Evolutionary conservation across 2,113 vertebrate genomes (phyloP), one percentile per base, ranked within the genome.

Genomic region (Myotis lucifugus): DNA sequence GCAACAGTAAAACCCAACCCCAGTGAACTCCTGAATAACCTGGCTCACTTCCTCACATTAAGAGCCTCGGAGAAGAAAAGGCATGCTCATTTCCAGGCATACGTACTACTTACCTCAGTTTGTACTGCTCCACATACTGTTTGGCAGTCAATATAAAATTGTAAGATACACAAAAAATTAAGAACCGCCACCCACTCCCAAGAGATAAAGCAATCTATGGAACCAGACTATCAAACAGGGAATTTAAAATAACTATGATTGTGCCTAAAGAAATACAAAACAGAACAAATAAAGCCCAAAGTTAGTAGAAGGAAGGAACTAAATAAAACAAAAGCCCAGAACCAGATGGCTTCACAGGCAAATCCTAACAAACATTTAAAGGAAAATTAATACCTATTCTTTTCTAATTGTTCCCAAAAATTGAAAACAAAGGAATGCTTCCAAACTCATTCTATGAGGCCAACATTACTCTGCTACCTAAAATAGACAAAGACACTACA

Each of bases 1-100:
- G 81, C 66, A 92, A 88, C n/a, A 42, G 25, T 37, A 94, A 92
- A 85, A 37, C 27, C 78, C 64, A 73, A 74, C 82, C 40, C 34
- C 79, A 81, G 4, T 34, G 27, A 89, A 52, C 32, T 34, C 73
- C 18, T 19, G 17, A 85, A 74, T 25, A 56, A 29, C 48, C 4
- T 17, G 29, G 91, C 17, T 88, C 64, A 56, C 29, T 27, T 50
- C 13, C 73, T 81, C 14, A 32, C 17, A 67, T 18, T 42, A 52
- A 74, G 27, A 74, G 48, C 18, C 82, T 17, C 59, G 61, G 69
- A 84, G 87, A 87, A 83, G 27, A 52, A 88, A n/a, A 77, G 34
- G 15, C 7, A 21, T 67, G 46, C 8, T 48, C 66, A 73, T 61
- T 79, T 85, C 70, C 42, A 52, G 42, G 19, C 34, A 91, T 66